Conservation (phyloP, 30 jellyfish, hydroid and myxozoan species). For the Hydractinia symbiolongicarpus region DNA sequence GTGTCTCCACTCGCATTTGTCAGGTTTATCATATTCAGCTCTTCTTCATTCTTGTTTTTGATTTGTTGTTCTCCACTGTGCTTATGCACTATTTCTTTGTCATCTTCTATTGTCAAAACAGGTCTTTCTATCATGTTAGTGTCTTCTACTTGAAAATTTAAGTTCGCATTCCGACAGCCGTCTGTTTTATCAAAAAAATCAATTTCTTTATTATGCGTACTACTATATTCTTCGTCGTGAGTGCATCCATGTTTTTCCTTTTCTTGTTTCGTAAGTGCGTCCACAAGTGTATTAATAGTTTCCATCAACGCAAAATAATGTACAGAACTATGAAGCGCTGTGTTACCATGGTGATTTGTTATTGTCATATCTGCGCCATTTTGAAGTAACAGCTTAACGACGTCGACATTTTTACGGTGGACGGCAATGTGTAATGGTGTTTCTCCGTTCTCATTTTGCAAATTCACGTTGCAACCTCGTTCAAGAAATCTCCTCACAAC, state of each 20-base stretch:
- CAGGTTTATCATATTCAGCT: not conserved
- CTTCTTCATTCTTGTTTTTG: not conserved
- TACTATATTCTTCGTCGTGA: not conserved
- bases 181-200: not conserved
- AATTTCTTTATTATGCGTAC: too few species aligned
- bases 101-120: not conserved
- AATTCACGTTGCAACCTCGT: conserved; percentile 5
- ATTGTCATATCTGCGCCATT: conserved; percentile 32
- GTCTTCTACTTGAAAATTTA: not conserved
- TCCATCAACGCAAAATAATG: conserved; percentile 1
- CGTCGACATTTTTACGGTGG: conserved; percentile 18
- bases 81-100: not conserved
- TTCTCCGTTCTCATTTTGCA: conserved; percentile 36
- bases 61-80: not conserved
- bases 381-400: conserved; percentile 20
- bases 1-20: not conserved
- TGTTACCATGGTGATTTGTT: conserved; percentile 11
- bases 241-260: not conserved
- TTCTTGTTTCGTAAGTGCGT: not conserved
- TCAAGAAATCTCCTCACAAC: not conserved
- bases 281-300: not conserved
- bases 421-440: conserved; percentile 45
- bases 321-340: conserved; percentile 11
- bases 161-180: not conserved
- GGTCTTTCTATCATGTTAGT: not conserved